A percentile compares a stretch with the other conserved stretches of the same genome.
These are phyloP conservation scores for Procambarus virginalis DNA, from an alignment of 1,140 invertebrate species.

Conservation along the genomic window DNA sequence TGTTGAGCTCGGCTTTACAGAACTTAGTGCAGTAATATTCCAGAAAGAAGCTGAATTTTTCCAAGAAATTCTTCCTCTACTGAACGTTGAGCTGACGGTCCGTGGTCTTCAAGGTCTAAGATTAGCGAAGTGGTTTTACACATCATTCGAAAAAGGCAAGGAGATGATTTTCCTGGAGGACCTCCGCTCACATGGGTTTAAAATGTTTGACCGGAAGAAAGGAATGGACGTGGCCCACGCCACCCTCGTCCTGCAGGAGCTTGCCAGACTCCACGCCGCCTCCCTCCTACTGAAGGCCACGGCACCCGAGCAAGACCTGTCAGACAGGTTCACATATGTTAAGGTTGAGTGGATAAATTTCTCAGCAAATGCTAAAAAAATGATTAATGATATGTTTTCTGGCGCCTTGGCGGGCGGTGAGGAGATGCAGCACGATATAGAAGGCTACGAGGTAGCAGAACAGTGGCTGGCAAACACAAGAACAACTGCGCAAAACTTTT, in stretches of 20 bases:
- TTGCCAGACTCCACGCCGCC: conserved; percentile 33
- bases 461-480: not conserved
- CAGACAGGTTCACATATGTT: not conserved
- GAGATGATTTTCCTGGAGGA: conserved; percentile 20
- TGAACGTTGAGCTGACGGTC: not conserved
- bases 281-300: not conserved
- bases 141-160: not conserved
- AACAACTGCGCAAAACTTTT: not conserved
- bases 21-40: not conserved
- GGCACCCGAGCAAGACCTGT: not conserved
- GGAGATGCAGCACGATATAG: not conserved
- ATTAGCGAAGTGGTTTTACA: not conserved
- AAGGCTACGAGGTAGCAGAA: not conserved
- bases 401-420: not conserved
- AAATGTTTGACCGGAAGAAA: not conserved
- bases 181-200: not conserved
- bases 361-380: not conserved
- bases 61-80: not conserved
- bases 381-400: not conserved
- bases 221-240: not conserved
- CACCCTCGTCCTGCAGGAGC: conserved; percentile 20
- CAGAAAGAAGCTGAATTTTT: not conserved
- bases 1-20: too few relatives aligned
- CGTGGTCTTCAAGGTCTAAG: not conserved
- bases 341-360: not conserved